Evolutionary conservation across 2,113 vertebrate genomes (phyloP).

Genomic region (Hydrolagus affinis): DNA sequence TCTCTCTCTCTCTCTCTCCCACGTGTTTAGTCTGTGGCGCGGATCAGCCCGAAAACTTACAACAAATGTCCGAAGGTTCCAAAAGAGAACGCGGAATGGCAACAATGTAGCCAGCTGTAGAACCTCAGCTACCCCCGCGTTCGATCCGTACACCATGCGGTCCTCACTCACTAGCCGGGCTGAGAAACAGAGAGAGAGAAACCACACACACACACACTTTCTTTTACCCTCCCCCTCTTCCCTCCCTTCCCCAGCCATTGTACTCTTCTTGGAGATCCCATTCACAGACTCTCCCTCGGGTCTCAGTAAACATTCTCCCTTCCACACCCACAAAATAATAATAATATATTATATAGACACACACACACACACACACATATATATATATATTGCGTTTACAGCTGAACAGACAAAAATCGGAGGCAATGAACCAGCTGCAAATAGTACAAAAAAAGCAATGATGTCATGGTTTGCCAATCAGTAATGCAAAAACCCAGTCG

Average conservation of each 20-base stretch:
- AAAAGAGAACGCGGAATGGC: slow-evolving; percentile 17
- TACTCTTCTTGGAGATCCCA: background rate
- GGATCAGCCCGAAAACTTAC: slow-evolving; percentile 27
- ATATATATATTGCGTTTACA: background rate
- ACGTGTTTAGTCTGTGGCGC: slow-evolving; percentile 9
- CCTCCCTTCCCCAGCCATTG: background rate
- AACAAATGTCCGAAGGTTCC: slow-evolving; percentile 23
- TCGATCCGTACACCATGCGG: background rate
- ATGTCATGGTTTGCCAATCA: slow-evolving; percentile 31
- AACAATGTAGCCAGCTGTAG: slow-evolving; percentile 6
- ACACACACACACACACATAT: background rate
- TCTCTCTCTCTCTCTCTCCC: background rate
- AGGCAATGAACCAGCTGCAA: slow-evolving; percentile 2
- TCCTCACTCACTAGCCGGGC: background rate
- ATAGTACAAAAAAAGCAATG: slow-evolving; percentile 20
- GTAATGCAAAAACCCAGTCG: slow-evolving; percentile 22
- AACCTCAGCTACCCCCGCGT: background rate
- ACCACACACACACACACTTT: background rate
- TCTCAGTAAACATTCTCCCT: background rate
- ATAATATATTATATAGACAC: background rate
- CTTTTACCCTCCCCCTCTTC: background rate
- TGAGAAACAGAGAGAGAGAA: background rate
- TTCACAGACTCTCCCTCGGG: background rate
- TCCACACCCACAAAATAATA: background rate
- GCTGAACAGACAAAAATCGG: background rate